Percentiles rank a stretch among this genome's conserved stretches.
Evolutionary conservation across 2,888 invertebrate species (phyloP).

Genomic region (Pseudococcus jackbeardsleyi): DNA sequence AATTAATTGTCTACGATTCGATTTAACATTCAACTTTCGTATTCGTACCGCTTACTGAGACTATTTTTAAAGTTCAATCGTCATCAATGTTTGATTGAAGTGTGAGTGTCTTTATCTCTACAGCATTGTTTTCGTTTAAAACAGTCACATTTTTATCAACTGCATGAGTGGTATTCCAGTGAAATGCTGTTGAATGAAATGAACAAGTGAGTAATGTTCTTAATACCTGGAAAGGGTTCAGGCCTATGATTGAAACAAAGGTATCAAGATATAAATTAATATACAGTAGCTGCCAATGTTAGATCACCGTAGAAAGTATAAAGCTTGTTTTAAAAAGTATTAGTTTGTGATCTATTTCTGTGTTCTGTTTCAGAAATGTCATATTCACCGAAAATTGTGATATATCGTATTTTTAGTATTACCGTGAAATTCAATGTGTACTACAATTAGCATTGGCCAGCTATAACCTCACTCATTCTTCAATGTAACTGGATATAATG

Average conservation of each 20-base stretch:
- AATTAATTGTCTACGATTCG: not conserved
- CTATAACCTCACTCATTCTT: not conserved
- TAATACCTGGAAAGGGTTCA: not conserved
- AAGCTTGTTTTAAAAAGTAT: not conserved
- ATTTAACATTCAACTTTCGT: not conserved
- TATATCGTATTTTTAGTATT: constrained; percentile 5
- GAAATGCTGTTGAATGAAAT: not conserved
- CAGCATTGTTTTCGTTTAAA: not conserved
- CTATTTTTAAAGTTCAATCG: not conserved
- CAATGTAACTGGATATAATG: constrained; percentile 10
- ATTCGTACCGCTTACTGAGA: not conserved
- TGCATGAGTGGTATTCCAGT: not conserved
- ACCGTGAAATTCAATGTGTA: not conserved
- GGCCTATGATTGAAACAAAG: not conserved
- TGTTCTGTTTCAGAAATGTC: constrained; percentile 25
- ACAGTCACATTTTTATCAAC: not conserved
- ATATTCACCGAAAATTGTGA: constrained; percentile 26
- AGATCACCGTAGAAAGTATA: not conserved
- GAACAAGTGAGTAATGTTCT: not conserved
- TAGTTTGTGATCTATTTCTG: not conserved
- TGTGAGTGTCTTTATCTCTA: not conserved
- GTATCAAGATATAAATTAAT: too few species aligned
- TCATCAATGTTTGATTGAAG: not conserved
- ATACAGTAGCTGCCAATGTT: too few species aligned
- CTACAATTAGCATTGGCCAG: constrained; percentile 4